Percentiles rank a stretch among this genome's conserved stretches.
Conservation (phyloP, 2,888 invertebrate species). For the Bugula neritina region DNA sequence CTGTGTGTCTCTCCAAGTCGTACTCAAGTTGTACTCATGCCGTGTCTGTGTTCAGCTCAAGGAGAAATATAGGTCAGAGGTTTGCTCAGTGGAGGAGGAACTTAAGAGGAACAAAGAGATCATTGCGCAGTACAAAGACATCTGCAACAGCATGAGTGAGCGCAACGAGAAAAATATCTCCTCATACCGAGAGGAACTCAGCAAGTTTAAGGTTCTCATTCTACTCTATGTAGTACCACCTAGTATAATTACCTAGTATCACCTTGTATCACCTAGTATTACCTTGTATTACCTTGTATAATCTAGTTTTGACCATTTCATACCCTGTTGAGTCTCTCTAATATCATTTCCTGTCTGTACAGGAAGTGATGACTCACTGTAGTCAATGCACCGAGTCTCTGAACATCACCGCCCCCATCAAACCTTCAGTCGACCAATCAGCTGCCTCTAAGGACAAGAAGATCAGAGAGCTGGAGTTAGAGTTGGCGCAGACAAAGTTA, state of each 20-base stretch:
- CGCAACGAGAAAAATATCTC: slow-evolving; percentile 54
- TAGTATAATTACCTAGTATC: not conserved
- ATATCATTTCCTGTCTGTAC: too few species aligned
- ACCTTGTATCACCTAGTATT: not conserved
- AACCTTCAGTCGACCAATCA: slow-evolving; percentile 11
- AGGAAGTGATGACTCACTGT: not conserved
- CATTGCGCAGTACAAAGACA: slow-evolving; percentile 80
- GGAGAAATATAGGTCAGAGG: slow-evolving; percentile 70
- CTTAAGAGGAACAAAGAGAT: slow-evolving; percentile 66
- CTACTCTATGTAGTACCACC: too few species aligned
- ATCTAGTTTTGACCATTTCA: not conserved
- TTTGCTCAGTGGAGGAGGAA: slow-evolving; percentile 55
- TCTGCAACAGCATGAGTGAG: slow-evolving; percentile 68
- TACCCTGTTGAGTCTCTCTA: not conserved
- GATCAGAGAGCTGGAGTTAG: slow-evolving; percentile 76
- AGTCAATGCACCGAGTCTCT: not conserved
- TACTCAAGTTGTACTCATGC: too few species aligned
- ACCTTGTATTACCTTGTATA: not conserved
- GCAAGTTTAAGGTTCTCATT: slow-evolving; percentile 67
- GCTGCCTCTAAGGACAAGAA: slow-evolving; percentile 22
- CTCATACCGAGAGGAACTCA: slow-evolving; percentile 61
- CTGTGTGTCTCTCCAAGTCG: too few species aligned
- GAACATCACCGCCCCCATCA: not conserved
- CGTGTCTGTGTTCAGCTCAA: slow-evolving; percentile 54
- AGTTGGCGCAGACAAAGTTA: slow-evolving; percentile 91